phyloP scores from a whole-genome alignment of 2,797 vertebrate species.

The Salarias fasciatus region DNA sequence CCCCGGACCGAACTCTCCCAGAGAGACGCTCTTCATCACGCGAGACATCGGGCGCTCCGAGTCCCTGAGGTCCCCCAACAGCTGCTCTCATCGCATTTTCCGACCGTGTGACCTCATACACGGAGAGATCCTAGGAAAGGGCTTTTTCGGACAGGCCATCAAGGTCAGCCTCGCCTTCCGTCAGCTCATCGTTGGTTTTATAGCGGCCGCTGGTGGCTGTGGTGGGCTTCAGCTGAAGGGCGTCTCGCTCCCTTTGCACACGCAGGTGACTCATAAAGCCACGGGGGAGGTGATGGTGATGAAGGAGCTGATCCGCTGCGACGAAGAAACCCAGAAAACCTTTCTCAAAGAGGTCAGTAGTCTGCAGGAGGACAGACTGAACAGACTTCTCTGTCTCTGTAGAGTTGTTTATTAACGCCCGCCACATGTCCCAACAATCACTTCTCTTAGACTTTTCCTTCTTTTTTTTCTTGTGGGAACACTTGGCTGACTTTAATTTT shows the following conservation, averaged over 20 bases:
- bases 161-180: slow-evolving; percentile 81
- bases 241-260: slow-evolving; percentile 5
- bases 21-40: slow-evolving; percentile 82
- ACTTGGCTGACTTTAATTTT: slow-evolving; percentile 12
- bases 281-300: slow-evolving; percentile 98
- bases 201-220: too few species aligned
- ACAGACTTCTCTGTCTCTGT: slow-evolving; percentile 10
- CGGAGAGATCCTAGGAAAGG: slow-evolving; percentile 92
- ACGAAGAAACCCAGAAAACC: slow-evolving; percentile 95
- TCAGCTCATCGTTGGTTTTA: too few species aligned
- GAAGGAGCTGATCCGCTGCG: slow-evolving; percentile 95
- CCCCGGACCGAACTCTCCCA: slow-evolving; percentile 90
- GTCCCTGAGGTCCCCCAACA: slow-evolving; percentile 89
- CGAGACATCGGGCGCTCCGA: slow-evolving; percentile 92
- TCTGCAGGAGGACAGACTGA: slow-evolving; percentile 31
- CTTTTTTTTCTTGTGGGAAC: slow-evolving; percentile 30
- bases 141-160: slow-evolving; percentile 95
- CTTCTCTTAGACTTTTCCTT: slow-evolving; percentile 36
- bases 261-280: slow-evolving; percentile 93
- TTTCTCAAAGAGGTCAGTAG: slow-evolving; percentile 91
- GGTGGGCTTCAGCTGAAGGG: too few species aligned
- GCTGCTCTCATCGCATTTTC: slow-evolving; percentile 94
- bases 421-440: slow-evolving; percentile 16
- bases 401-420: slow-evolving; percentile 35
- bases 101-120: slow-evolving; percentile 93